Base-by-base conservation (phyloP, 2,888 invertebrate genomes). In the Girardia tigrina region DNA sequence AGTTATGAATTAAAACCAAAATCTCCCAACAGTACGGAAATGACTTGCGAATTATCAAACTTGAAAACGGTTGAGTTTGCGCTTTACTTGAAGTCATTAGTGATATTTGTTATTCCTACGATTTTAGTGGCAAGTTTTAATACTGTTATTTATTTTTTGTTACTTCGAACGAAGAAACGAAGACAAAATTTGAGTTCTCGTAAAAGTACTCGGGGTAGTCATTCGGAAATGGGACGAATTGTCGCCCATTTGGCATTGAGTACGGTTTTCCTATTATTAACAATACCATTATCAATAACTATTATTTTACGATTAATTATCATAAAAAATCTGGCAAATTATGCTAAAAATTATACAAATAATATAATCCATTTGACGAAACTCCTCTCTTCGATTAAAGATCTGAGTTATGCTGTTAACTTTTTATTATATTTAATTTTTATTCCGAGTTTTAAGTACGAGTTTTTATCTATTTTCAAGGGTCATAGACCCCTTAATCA, bases 381-480 rank as follows among this genome's bases (percentile, higher is more conserved):
- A 27, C 71, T 77, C 26, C 36, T 77, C 8, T 77, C 77, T 2
- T 77, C 77, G 23, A 23, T 77, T 2, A 77, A 77, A 28, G 77
- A 77, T 56, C 26, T 77, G 23, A 42, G 28, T 36, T 77, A 77
- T 36, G 73, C 42, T 12, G 73, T 77, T n/a, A 77, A 77, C 73
- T 77, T 77, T 28, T 77, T 72, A 28, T 29, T 77, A 26, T 77
- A 77, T 71, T 73, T 77, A 14, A 73, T 72, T 26, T 77, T 77
- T 36, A 26, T 77, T n/a, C 27, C 29, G 0, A 77, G 28, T n/a
- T 77, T 77, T 70, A 8, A 73, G 6, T 29, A 28, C 16, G 28
- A 70, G 20, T 75, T 72, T 27, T 28, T 75, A 12, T 72, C 71
- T n/a, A 29, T 71, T 72, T 70, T 75, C 26, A 56, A 56, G 23